Evolutionary conservation across 2,113 vertebrate genomes (phyloP).

Genomic region (Pao palembangensis): DNA sequence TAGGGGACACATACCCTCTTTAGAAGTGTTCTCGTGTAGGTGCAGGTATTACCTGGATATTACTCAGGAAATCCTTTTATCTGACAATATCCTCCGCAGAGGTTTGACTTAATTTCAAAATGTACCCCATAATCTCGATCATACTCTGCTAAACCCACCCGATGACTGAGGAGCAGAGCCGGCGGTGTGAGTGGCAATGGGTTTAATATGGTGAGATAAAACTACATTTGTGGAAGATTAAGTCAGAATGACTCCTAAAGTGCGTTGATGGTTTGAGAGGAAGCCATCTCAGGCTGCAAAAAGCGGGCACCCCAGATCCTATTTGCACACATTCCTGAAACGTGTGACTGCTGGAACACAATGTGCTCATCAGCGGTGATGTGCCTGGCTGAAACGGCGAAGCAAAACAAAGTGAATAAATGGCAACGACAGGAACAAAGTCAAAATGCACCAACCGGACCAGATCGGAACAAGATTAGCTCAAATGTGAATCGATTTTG

Average conservation of each 20-base stretch:
- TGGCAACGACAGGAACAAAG: constrained; percentile 6
- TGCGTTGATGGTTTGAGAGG: neutral
- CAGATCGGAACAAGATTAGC: neutral
- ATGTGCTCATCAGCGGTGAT: constrained; percentile 52
- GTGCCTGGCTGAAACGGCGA: constrained; percentile 42
- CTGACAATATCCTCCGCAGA: constrained; percentile 47
- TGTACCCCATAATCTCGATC: constrained; percentile 36
- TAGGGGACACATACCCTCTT: constrained; percentile 50
- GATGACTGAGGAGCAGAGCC: constrained; percentile 24
- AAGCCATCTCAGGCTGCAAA: neutral
- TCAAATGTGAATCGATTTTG: no score
- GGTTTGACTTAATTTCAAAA: constrained; percentile 42
- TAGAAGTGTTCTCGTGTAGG: constrained; percentile 57
- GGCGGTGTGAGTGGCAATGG: constrained; percentile 2
- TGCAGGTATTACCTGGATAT: constrained; percentile 59
- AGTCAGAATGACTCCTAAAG: constrained; percentile 10
- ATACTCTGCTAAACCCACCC: constrained; percentile 18
- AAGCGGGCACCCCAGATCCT: constrained; percentile 12
- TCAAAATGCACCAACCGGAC: constrained; percentile 5
- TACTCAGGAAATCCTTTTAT: constrained; percentile 71
- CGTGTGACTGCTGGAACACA: constrained; percentile 46
- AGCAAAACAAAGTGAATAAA: constrained; percentile 43
- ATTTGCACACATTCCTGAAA: constrained; percentile 49
- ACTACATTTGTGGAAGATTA: constrained; percentile 3
- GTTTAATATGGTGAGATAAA: neutral